Evolutionary conservation across 2,797 vertebrate genomes (phyloP), one percentile per base, ranked within the genome.

Genomic region (Enteromius argenteus): DNA sequence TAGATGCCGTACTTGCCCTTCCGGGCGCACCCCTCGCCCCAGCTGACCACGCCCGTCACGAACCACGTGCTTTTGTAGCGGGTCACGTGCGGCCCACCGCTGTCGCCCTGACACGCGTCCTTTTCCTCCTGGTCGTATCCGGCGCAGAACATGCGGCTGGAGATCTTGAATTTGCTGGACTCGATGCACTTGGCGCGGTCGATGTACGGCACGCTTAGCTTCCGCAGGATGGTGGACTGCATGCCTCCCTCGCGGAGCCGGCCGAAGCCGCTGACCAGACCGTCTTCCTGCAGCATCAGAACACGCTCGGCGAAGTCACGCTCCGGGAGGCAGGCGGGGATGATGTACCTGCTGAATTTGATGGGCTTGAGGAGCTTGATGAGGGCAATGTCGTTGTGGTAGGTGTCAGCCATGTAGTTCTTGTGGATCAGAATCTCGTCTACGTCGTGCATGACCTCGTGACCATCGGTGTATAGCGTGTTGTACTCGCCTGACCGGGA

Each of bases 41-140:
- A 99, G 92, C 97, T 99, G 86, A 99, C 96, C 1, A 99, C 91
- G 4, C 98, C 98, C 0, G 98, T 98, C 77, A 98, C 80, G 1
- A 96, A 99, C 21, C 96, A 96, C 3, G 97, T 98, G 77, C 89
- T 37, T 53, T 66, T 87, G 60, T 95, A 98, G 1, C 53, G 86
- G 0, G 97, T 99, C 85, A 99, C 96, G 0, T 99, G 98, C 0
- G 98, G 98, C 0, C 98, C 98, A 0, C 98, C 98, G 0, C 97
- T 98, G 92, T 99, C 98, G 0, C 98, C 98, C 86, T 98, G 96
- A 75, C 98, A 99, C 1, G 98, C 95, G 0, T 99, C 98, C 39
- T 96, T 96, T 0, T 89, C 6, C 2, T 87, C 87, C 0, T 85
- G 64, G 3, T 96, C 91, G 0, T 97, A 99, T 78, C 98, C 98